Base-by-base conservation (phyloP, 2,888 invertebrate species). In the Drosophila meridionalis region DNA sequence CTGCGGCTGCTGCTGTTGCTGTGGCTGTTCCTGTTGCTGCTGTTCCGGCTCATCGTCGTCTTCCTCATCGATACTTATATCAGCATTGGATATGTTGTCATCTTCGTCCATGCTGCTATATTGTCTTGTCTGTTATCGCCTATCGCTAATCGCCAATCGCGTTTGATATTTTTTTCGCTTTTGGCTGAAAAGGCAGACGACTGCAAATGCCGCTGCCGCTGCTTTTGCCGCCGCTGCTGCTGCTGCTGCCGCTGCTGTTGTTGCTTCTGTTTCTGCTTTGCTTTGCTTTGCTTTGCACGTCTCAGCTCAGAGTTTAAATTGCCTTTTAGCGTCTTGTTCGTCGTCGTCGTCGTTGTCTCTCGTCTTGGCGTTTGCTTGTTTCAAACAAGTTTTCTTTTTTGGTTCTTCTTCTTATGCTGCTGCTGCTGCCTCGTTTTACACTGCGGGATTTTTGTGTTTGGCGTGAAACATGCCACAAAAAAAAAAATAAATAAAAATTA, bases 61-160 rank as follows among this genome's bases (percentile, higher is more conserved):
- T 14, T 83, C 87, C 6, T 84, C 91, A 69, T 90, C 88, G 63
- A 82, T 81, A 84, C 87, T 89, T 76, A 83, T 82, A 74, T 91
- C 87, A 58, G 82, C 85, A 75, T 85, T 90, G 55, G 85, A 88
- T 76, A 86, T 73, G 82, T 91, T 92, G 73, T 92, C 91, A 87
- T 91, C 92, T 78, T 91, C 91, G 82, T 92, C 91, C 91, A 92
- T 92, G 77, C 78, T 83, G 76, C 72, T 42, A 42, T 42, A 42
- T 40, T 42, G 42, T 42, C n/a, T 42, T 40, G 2, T n/a, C 14
- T 74, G 36, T 56, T 85, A 62, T 74, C 78, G 76, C 42, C 69
- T 80, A 64, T 55, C 47, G 57, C 40, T 30, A 40, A 28, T 73
- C 73, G 69, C 48, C 42, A 36, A 60, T 53, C 68, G 71, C 65